Conservation (phyloP, 2,797 vertebrate species). For the Lepus oiostolus region DNA sequence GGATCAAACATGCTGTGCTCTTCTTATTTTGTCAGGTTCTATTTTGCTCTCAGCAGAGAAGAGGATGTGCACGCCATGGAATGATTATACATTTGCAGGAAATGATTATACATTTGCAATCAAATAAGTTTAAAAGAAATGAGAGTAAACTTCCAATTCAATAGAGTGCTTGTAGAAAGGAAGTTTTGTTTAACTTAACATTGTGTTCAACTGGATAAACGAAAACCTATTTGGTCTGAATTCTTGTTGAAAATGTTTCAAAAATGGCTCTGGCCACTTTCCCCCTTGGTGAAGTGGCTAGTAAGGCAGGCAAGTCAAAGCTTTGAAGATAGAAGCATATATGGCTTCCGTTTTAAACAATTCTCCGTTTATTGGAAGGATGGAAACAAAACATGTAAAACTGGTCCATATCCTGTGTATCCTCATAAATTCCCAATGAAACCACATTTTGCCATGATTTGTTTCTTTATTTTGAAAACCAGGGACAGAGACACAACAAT, state of each 20-base stretch:
- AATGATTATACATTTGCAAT: conserved; percentile 44
- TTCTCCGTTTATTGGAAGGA: neutral
- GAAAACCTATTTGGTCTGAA: conserved; percentile 64
- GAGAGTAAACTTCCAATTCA: conserved; percentile 35
- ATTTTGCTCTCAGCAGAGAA: conserved; percentile 36
- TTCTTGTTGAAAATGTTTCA: conserved; percentile 63
- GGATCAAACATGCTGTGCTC: conserved; percentile 15
- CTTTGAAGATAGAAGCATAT: neutral
- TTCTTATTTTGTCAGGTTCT: conserved; percentile 32
- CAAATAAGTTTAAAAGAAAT: conserved; percentile 64
- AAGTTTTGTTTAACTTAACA: conserved; percentile 63
- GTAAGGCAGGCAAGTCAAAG: neutral
- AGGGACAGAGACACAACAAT: neutral
- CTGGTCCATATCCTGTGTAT: neutral
- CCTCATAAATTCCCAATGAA: neutral
- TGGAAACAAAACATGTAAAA: neutral
- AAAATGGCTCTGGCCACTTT: conserved; percentile 38
- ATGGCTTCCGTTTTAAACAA: neutral
- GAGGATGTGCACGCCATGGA: neutral
- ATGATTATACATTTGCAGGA: conserved; percentile 1
- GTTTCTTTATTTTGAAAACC: conserved; percentile 64
- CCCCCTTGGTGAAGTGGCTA: neutral
- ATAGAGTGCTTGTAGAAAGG: conserved; percentile 54
- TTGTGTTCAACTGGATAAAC: conserved; percentile 50
- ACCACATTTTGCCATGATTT: conserved; percentile 39